A percentile compares a stretch with the other conserved stretches of the same genome.
Evolutionary conservation across 2,797 vertebrate species (phyloP).

Genomic region (Etheostoma nigrum): DNA sequence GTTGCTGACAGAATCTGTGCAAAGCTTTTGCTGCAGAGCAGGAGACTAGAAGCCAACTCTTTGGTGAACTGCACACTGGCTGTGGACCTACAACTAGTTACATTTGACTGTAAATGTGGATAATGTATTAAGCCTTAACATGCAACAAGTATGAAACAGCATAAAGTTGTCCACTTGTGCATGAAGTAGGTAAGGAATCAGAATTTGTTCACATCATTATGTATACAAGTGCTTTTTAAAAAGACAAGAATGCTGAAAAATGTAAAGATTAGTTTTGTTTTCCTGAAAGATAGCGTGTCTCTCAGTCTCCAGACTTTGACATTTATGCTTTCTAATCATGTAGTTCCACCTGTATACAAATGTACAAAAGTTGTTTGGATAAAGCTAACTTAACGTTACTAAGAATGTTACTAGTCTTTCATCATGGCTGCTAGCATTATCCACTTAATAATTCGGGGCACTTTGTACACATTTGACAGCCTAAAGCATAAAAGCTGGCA

Average conservation of each 20-base stretch:
- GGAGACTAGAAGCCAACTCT: slow-evolving; percentile 42
- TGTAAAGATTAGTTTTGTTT: slow-evolving; percentile 3
- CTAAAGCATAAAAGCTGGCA: slow-evolving; percentile 40
- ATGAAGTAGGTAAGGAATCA: slow-evolving; percentile 17
- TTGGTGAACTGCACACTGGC: slow-evolving; percentile 53
- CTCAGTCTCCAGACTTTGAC: not conserved
- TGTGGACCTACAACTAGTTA: not conserved
- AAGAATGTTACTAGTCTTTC: slow-evolving; percentile 19
- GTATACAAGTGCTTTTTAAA: slow-evolving; percentile 21
- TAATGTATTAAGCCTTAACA: slow-evolving; percentile 3
- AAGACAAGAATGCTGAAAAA: slow-evolving; percentile 20
- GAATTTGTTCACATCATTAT: slow-evolving; percentile 28
- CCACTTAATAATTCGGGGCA: slow-evolving; percentile 32
- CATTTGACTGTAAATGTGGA: slow-evolving; percentile 4
- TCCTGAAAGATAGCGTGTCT: slow-evolving; percentile 2
- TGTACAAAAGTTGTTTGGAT: slow-evolving; percentile 44
- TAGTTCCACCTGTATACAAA: slow-evolving; percentile 48
- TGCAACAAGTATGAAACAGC: slow-evolving; percentile 14
- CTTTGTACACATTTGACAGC: slow-evolving; percentile 42
- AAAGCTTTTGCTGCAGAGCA: slow-evolving; percentile 17
- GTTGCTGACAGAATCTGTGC: slow-evolving; percentile 19
- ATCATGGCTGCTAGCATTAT: slow-evolving; percentile 41
- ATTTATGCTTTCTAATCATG: slow-evolving; percentile 21
- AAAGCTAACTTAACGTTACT: slow-evolving; percentile 29
- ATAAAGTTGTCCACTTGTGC: not conserved